A percentile compares a stretch with the other conserved stretches of the same genome.
Conservation (phyloP, 2,888 invertebrate species). For the Hydropsyche betteni region DNA sequence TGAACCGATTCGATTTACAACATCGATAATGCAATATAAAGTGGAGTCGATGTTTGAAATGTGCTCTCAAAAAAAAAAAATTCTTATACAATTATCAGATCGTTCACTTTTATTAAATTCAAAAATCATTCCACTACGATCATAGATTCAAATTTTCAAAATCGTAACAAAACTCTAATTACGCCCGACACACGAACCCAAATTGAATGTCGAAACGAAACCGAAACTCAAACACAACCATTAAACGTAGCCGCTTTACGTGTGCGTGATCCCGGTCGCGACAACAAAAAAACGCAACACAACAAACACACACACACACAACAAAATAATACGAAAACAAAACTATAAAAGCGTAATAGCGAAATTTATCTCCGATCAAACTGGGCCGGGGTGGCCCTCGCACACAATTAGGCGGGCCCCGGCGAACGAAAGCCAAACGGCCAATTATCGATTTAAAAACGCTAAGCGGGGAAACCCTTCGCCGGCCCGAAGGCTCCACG, state of each 20-base stretch:
- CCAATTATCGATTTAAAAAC: conserved; percentile 51
- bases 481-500: not conserved
- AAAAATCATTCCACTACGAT: conserved; percentile 4
- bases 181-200: no score
- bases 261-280: conserved; percentile 16
- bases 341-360: conserved; percentile 40
- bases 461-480: conserved; percentile 50
- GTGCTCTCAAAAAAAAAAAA: no score
- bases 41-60: no score
- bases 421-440: conserved; percentile 41
- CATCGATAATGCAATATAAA: no score
- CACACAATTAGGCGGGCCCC: conserved; percentile 39
- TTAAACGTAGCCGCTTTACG: not conserved
- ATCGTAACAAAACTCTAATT: no score
- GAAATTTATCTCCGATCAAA: conserved; percentile 42
- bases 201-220: conserved; percentile 3
- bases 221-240: conserved; percentile 3
- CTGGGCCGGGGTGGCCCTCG: conserved; percentile 18
- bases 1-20: no score
- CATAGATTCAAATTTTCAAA: not conserved
- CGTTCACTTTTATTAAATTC: no score
- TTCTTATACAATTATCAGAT: no score
- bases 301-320: not conserved
- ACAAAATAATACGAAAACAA: conserved; percentile 23
- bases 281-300: no score